Conservation (phyloP, 2,797 vertebrate species). For the Hylomyscus alleni region DNA sequence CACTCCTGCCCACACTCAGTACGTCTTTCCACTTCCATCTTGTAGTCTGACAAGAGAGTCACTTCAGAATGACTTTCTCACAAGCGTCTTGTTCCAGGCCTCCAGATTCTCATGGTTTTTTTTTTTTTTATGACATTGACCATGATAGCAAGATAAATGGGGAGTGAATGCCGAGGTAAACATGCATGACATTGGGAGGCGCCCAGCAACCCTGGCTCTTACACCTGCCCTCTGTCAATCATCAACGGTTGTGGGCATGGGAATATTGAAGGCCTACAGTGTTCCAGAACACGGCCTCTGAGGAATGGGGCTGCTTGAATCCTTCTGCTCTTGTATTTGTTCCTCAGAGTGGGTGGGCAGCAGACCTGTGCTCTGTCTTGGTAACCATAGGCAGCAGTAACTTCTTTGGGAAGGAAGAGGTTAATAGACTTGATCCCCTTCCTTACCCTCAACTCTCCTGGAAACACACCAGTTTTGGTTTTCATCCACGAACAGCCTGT, state of each 20-base stretch:
- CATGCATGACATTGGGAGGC: neutral
- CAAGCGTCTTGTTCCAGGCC: neutral
- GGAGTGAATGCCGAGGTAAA: neutral
- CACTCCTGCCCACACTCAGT: neutral
- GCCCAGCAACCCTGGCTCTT: neutral
- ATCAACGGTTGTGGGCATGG: neutral
- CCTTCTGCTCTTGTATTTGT: neutral
- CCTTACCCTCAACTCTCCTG: neutral
- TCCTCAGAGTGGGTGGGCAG: neutral
- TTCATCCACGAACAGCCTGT: neutral
- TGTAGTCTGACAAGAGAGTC: neutral
- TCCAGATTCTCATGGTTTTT: neutral
- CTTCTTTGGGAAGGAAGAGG: neutral
- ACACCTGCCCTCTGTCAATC: constrained; percentile 45
- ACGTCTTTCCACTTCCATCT: neutral
- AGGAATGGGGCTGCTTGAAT: neutral
- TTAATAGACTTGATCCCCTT: neutral
- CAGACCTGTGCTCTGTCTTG: neutral
- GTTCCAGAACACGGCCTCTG: neutral
- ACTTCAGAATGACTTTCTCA: neutral
- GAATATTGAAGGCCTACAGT: neutral
- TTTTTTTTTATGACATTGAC: neutral
- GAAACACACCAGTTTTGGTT: neutral
- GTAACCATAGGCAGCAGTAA: neutral
- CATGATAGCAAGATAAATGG: neutral